These are phyloP conservation scores for Metalampra italica DNA, from an alignment of 2,888 invertebrate species.

Conservation along the genomic window DNA sequence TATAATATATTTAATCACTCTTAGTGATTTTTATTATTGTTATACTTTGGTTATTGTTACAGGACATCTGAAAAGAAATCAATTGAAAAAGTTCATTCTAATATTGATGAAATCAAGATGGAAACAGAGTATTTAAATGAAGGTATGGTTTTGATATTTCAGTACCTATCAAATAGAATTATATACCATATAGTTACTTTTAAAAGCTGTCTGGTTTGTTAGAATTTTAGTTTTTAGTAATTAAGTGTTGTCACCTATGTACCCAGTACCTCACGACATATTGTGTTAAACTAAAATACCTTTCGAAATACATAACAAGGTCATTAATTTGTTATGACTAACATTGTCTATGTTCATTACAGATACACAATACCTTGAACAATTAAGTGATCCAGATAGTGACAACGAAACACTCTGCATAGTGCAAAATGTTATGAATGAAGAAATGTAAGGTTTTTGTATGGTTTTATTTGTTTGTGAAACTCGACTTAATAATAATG, in stretches of 20 bases:
- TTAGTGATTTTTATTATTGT: no score
- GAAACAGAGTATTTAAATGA: neutral
- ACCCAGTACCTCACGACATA: no score
- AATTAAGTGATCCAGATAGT: slow-evolving; percentile 23
- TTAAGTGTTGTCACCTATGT: no score
- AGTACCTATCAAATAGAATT: neutral
- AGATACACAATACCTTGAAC: slow-evolving; percentile 43
- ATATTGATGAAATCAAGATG: neutral
- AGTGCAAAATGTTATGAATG: slow-evolving; percentile 19
- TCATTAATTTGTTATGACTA: no score
- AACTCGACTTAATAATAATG: no score
- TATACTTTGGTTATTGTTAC: neutral
- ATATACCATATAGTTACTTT: no score
- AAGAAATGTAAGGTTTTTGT: slow-evolving; percentile 18
- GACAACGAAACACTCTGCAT: slow-evolving; percentile 27
- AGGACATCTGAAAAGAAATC: no score
- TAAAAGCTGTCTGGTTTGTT: no score
- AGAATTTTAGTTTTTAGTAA: no score
- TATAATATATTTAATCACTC: no score
- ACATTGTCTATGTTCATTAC: slow-evolving; percentile 15
- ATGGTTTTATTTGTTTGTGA: neutral
- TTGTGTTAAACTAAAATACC: no score
- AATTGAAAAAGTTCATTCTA: neutral
- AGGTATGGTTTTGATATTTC: neutral
- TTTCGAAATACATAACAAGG: no score